Evolutionary conservation across 35 echinoderm and acorn worm genomes (phyloP), one percentile per base, ranked within the genome.

Genomic region (Hemicentrotus pulcherrimus): DNA sequence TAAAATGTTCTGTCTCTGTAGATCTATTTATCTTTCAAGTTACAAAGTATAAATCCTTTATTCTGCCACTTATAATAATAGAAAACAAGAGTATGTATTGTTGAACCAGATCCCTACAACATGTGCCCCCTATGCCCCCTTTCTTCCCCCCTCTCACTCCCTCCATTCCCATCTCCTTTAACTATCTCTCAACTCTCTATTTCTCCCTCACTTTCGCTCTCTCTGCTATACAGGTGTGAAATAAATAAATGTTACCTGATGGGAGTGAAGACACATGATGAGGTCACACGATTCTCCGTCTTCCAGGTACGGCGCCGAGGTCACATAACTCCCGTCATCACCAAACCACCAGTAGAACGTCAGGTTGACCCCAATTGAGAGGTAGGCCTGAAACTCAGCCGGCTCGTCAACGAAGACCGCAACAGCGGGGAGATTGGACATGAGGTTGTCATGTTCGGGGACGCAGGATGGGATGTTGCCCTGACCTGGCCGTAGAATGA

Each of bases 391-490:
- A 65, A 98, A 96, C 46, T 94, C 85, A 4, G 92, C 94, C 50
- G 95, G 88, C 47, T 97, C 95, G 18, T 92, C 86, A 13, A 98
- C 94, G 48, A 97, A 98, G 32, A 96, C 96, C 19, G 96, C 91
- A 8, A 97, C 94, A 0, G 95, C 94, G 2, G 95, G 93, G 24
- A 94, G 50, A 31, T 46, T 48, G 11, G 91, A 78, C 61, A 92
- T 33, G 5, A 96, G 32, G 61, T 18, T 94, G 61, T 96, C 94
- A 33, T 93, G 86, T 9, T 61, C 32, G 6, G 97, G 96, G 22
- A 98, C 95, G 86, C 97, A 98, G 31, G 97, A 98, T 32, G 97
- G 97, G 65, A 95, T 94, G 86, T 96, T 94, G 16, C 91, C 94
- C 60, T 97, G 95, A 46, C 86, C 91, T 19, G 97, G 95, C 8